Percentiles rank a stretch among this genome's conserved stretches.
Conservation (phyloP, 2,797 vertebrate species). For the Acrocephalus scirpaceus region DNA sequence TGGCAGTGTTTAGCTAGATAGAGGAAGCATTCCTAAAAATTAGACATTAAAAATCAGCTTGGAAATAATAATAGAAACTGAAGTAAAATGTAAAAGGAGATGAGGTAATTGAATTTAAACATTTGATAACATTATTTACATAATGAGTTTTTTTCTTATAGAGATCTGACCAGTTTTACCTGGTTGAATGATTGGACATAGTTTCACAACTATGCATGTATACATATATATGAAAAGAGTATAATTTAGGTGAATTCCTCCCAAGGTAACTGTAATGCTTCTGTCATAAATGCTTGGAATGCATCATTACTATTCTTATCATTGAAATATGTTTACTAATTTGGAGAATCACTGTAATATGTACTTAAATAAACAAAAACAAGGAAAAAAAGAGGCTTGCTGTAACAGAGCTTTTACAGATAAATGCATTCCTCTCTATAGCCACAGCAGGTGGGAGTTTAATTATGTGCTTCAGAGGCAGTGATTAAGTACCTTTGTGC, state of each 20-base stretch:
- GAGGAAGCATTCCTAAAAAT: not conserved
- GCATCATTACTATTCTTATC: not conserved
- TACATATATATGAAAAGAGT: not conserved
- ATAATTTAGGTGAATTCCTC: not conserved
- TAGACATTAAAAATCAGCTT: not conserved
- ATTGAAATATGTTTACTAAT: not conserved
- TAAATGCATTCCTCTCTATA: slow-evolving; percentile 47
- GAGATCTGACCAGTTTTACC: not conserved
- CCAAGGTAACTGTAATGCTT: not conserved
- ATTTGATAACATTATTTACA: not conserved
- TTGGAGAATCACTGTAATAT: not conserved
- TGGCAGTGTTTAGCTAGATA: not conserved
- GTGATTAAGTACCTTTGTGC: slow-evolving; percentile 69
- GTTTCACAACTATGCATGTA: not conserved
- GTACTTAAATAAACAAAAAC: slow-evolving; percentile 5
- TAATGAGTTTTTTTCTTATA: not conserved
- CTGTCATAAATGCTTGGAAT: not conserved
- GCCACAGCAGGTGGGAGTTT: slow-evolving; percentile 74
- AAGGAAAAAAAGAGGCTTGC: not conserved
- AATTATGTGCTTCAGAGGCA: slow-evolving; percentile 76
- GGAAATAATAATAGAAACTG: not conserved
- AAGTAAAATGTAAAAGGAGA: not conserved
- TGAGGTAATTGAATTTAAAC: not conserved
- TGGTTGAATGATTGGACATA: not conserved
- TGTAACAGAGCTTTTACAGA: slow-evolving; percentile 41